Percentiles rank a stretch among this genome's conserved stretches.
phyloP scores from a whole-genome alignment of 2,888 invertebrate genomes.

The Amiota mariae region DNA sequence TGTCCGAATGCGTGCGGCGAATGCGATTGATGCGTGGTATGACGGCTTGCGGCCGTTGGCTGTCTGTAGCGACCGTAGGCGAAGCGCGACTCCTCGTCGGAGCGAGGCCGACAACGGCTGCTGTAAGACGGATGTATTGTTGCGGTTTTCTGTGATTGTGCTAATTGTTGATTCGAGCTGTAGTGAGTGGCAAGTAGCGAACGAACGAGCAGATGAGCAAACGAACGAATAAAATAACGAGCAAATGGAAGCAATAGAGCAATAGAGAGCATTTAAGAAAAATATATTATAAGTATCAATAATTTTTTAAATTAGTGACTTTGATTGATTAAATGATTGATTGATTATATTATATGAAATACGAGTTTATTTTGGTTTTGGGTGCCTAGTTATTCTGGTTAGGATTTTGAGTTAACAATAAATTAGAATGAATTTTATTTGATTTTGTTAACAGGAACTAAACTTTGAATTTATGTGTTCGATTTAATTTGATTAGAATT shows the following conservation, averaged over 20 bases:
- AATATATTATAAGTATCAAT: not conserved
- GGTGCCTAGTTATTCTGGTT: too few species aligned
- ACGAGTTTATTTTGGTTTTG: too few species aligned
- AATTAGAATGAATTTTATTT: too few species aligned
- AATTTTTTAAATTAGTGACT: not conserved
- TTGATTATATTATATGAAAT: too few species aligned
- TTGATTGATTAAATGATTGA: not conserved
- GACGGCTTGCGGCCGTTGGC: constrained; percentile 72
- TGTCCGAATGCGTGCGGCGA: constrained; percentile 75
- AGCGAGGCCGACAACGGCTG: constrained; percentile 77
- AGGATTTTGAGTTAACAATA: too few species aligned
- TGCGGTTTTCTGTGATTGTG: constrained; percentile 75
- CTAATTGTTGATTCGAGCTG: constrained; percentile 74
- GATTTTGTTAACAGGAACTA: too few species aligned
- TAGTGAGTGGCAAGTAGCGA: constrained; percentile 19
- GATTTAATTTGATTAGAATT: too few species aligned
- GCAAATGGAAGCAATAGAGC: constrained; percentile 33
- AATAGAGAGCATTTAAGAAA: constrained; percentile 35
- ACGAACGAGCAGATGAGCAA: not conserved
- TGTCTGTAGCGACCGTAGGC: constrained; percentile 78
- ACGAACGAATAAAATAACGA: not conserved
- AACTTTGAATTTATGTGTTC: too few species aligned
- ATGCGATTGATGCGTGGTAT: constrained; percentile 77
- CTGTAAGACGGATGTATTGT: constrained; percentile 75
- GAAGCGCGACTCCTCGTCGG: constrained; percentile 84